Evolutionary conservation across 2,888 invertebrate species (phyloP).

Genomic region (Latrodectus elegans): DNA sequence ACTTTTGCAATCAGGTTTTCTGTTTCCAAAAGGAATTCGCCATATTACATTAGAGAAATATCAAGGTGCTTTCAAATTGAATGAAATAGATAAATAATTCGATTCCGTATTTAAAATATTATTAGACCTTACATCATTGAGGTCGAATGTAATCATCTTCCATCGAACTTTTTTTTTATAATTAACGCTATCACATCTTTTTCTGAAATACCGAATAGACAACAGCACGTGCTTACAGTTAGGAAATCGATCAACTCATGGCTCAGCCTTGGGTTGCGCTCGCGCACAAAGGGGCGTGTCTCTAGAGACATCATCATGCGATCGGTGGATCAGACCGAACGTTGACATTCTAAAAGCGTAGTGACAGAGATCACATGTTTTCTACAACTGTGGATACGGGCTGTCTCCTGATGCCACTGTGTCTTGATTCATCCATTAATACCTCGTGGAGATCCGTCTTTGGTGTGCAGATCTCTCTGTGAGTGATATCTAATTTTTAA

Average conservation of each 20-base stretch:
- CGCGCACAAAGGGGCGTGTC: constrained; percentile 33
- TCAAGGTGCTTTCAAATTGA: too few species aligned
- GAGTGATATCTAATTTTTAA: not conserved
- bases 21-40: too few species aligned
- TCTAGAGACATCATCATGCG: constrained; percentile 14
- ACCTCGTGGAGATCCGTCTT: not conserved
- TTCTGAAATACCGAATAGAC: not conserved
- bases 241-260: constrained; percentile 16
- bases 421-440: not conserved
- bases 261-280: constrained; percentile 33
- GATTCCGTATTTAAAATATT: too few species aligned
- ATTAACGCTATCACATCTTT: not conserved
- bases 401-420: not conserved
- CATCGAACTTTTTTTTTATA: not conserved
- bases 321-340: constrained; percentile 46
- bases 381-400: constrained; percentile 19
- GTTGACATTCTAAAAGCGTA: constrained; percentile 45
- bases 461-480: not conserved
- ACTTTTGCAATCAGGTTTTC: too few species aligned
- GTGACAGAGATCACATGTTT: constrained; percentile 6
- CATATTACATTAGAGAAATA: too few species aligned
- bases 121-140: not conserved
- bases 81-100: too few species aligned
- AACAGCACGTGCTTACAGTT: constrained; percentile 32
- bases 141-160: not conserved